phyloP scores from a whole-genome alignment of 2,113 vertebrate species.

The Euleptes europaea region DNA sequence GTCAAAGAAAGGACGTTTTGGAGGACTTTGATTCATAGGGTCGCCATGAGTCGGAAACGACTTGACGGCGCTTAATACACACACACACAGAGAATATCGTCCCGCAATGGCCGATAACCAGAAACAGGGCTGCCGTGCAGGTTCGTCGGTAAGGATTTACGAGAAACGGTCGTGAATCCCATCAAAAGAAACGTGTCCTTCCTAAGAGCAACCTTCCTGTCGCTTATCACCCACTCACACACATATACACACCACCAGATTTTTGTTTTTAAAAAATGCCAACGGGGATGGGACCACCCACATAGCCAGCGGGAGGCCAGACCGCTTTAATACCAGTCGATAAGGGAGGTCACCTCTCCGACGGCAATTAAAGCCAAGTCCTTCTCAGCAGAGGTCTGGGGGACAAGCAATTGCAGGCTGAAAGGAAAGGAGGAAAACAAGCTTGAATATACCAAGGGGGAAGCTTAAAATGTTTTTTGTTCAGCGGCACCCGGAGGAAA shows the following conservation, averaged over 20 bases:
- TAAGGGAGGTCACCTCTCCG: neutral
- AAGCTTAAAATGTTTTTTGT: neutral
- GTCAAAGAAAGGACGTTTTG: too few species aligned
- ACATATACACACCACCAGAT: neutral
- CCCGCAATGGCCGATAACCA: fast-evolving
- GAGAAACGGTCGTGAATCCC: neutral
- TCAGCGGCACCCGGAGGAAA: neutral
- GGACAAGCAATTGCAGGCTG: neutral
- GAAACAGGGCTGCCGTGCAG: neutral
- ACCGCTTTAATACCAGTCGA: neutral
- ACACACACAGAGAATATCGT: too few species aligned
- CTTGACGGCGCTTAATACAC: too few species aligned
- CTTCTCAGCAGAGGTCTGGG: neutral
- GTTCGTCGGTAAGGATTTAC: neutral
- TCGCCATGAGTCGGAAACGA: too few species aligned
- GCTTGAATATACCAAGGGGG: fast-evolving
- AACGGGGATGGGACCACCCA: fast-evolving
- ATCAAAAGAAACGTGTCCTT: fast-evolving
- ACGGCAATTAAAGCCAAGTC: neutral
- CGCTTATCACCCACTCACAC: fast-evolving
- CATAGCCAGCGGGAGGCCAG: neutral
- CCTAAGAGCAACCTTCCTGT: fast-evolving
- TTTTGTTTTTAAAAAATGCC: fast-evolving
- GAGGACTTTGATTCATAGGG: too few species aligned
- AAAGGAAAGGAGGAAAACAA: fast-evolving